Base-by-base conservation (phyloP, 1,140 invertebrate species). In the Micrasema longulum region DNA sequence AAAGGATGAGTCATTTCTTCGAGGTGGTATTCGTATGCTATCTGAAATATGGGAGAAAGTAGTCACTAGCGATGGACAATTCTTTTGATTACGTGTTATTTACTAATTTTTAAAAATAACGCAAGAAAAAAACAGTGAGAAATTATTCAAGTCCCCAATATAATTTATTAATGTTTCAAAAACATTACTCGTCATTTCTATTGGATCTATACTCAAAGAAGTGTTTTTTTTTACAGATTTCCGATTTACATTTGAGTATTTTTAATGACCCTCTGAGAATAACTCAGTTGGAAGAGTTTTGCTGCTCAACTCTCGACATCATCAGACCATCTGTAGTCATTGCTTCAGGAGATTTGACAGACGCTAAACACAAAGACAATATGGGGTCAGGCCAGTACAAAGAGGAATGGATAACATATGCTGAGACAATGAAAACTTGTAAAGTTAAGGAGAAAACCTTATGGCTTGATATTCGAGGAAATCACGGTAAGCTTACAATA, bases 391-490 rank as follows among this genome's bases (percentile, higher is more conserved):
- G 87, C 26, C 95, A 97, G 85, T 91, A 90, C 77, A 81, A 91
- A 77, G 88, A 90, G 77, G 96, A 98, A 86, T 98, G 96, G 96
- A 79, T 90, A 71, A 86, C 89, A 75, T 98, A 98, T 81, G 84
- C 89, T 72, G 86, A 91, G 76, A 86, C 92, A 72, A 84, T 97
- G 23, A 85, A 89, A 41, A 87, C 92, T 71, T 90, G 88, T 71
- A 87, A 90, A 74, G 87, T 95, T 18, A 83, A 82, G 35, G 84
- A 90, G 52, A 90, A 88, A 79, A 94, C 93, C 3, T 83, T 88
- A 9, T 97, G 95, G 95, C 83, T 97, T 48, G 96, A 97, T 84
- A 92, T 97, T 68, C 87, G 95, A 83, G 96, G 96, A 81, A 98
- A 98, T 88, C 96, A 98, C 90, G 96, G 95, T 96, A 86, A 80